Conservation (phyloP, 2,888 invertebrate species). For the Aplocera efformata region DNA sequence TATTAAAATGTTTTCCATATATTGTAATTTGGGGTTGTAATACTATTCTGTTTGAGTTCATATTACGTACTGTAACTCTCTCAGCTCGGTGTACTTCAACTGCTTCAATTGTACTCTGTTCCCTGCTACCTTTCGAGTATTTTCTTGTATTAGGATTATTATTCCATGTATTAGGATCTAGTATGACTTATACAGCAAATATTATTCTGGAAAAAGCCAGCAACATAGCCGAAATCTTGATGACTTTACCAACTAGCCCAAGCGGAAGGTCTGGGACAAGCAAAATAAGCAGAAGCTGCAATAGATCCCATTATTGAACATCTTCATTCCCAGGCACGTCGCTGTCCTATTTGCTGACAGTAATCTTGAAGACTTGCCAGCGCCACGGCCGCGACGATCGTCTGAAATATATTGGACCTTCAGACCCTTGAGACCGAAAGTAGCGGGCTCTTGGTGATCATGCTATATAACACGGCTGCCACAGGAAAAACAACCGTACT, state of each 20-base stretch:
- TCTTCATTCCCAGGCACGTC: conserved; percentile 58
- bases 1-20: too few species aligned
- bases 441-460: conserved; percentile 43
- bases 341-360: conserved; percentile 64
- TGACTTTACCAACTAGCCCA: conserved; percentile 17
- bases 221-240: too few species aligned
- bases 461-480: conserved; percentile 34
- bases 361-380: conserved; percentile 65
- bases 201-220: background rate
- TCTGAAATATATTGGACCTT: conserved; percentile 64
- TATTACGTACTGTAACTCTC: too few species aligned
- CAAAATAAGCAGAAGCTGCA: conserved; percentile 37
- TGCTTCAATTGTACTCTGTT: too few species aligned
- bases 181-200: too few species aligned
- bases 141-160: too few species aligned
- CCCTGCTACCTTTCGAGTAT: too few species aligned
- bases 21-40: too few species aligned
- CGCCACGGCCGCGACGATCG: conserved; percentile 31
- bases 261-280: too few species aligned
- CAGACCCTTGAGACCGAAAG: conserved; percentile 60
- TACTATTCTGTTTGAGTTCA: too few species aligned
- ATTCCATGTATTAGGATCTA: too few species aligned
- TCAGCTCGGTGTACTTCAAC: too few species aligned
- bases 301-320: conserved; percentile 48
- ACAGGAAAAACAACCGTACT: conserved; percentile 24